Evolutionary conservation across 2,888 invertebrate genomes (phyloP).

Genomic region (Xestia sexstrigata): DNA sequence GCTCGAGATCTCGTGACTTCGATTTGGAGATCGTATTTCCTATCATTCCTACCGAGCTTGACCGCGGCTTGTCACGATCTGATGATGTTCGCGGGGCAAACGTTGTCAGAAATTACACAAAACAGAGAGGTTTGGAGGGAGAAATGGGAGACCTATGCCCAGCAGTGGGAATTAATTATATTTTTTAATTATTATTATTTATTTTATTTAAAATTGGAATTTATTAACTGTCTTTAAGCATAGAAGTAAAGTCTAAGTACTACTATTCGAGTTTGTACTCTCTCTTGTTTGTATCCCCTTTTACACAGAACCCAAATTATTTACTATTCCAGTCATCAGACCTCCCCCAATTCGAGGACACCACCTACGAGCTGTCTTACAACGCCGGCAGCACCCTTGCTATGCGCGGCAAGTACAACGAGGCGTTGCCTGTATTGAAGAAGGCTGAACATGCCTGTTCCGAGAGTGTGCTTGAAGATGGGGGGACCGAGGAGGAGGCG

Average conservation of each 20-base stretch:
- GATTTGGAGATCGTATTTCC: not conserved
- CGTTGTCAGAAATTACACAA: too few relatives aligned
- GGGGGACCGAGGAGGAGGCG: constrained; percentile 97
- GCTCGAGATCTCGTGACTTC: not conserved
- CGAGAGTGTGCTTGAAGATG: constrained; percentile 97
- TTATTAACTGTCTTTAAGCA: not conserved
- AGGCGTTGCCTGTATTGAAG: constrained; percentile 95
- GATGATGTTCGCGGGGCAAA: too few relatives aligned
- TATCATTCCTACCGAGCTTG: not conserved
- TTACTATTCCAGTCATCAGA: constrained; percentile 77
- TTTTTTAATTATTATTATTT: too few relatives aligned
- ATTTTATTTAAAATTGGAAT: too few relatives aligned
- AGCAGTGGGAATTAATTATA: too few relatives aligned
- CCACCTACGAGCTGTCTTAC: constrained; percentile 97
- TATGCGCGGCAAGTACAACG: constrained; percentile 92
- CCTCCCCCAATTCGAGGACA: constrained; percentile 84
- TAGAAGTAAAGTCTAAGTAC: not conserved
- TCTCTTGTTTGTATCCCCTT: too few relatives aligned
- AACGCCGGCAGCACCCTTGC: constrained; percentile 97
- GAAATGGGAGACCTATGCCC: too few relatives aligned
- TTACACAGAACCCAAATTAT: not conserved
- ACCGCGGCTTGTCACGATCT: too few relatives aligned
- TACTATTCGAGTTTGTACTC: too few relatives aligned
- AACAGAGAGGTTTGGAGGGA: too few relatives aligned
- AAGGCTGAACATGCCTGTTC: constrained; percentile 96